phyloP scores from a whole-genome alignment of 2,113 vertebrate genomes.

The Gymnorhina tibicen region DNA sequence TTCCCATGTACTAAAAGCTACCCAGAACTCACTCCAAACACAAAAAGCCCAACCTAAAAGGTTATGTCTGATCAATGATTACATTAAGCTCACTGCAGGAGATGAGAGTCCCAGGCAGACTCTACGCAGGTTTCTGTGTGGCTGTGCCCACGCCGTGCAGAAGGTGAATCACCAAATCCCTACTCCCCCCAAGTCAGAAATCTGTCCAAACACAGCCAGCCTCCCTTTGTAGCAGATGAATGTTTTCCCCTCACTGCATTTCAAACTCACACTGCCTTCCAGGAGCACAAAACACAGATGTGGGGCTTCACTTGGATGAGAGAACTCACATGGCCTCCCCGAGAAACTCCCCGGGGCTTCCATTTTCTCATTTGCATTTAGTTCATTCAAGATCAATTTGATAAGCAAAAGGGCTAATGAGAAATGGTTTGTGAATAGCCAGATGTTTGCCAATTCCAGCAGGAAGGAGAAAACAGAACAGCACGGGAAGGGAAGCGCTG shows the following conservation, averaged over 20 bases:
- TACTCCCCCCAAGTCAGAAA: not conserved
- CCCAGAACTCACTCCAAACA: not conserved
- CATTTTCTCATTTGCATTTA: not conserved
- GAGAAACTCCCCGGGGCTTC: not conserved
- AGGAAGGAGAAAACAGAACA: not conserved
- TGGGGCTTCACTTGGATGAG: not conserved
- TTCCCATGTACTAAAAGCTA: not conserved
- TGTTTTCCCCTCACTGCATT: not conserved
- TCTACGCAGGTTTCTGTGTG: no score
- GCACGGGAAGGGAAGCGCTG: not conserved
- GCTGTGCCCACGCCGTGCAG: not conserved
- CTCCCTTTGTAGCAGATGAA: not conserved
- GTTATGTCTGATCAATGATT: not conserved
- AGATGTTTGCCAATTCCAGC: not conserved
- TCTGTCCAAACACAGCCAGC: not conserved
- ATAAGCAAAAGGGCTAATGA: not conserved
- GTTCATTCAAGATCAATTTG: not conserved
- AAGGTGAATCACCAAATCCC: not conserved
- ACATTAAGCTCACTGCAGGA: not conserved
- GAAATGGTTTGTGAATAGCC: not conserved
- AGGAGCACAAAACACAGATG: not conserved
- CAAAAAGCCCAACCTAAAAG: not conserved
- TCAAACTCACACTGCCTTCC: not conserved
- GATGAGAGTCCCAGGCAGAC: accelerated
- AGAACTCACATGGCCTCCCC: not conserved